Base-by-base conservation (phyloP, 2,888 invertebrate species). In the Metallyticus violacea region DNA sequence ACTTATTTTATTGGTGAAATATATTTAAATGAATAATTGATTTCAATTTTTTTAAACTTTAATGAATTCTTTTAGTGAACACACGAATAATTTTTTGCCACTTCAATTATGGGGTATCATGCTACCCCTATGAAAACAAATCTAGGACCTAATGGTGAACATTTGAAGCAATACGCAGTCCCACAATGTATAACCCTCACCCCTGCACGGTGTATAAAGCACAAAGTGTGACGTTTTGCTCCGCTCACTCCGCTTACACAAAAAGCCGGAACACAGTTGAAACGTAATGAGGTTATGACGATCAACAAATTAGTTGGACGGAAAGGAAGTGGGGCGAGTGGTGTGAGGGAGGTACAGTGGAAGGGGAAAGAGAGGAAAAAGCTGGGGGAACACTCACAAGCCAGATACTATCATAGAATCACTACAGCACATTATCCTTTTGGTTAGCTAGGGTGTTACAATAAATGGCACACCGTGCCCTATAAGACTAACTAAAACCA, bases 291-390 rank as follows among this genome's bases (percentile, higher is more conserved):
- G 83, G 77, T 77, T 83, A 77, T 83, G 83, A 83, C 77, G 83
- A 83, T 83, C 83, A 83, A 83, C 83, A 83, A 83, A 83, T 83
- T 83, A 83, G 77, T 83, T 29, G 83, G n/a, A 40, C 77, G 77
- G 83, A 83, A 83, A 83, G 83, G 83, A 83, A 83, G 77, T 83
- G 83, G 6, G 27, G 29, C 28, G 83, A 79, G 26, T 26, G 27
- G 22, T n/a, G n/a, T n/a, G n/a, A n/a, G n/a, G n/a, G 27, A 0
- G 27, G 81, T n/a, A 4, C 6, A n/a, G n/a, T 27, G 25, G 2
- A 9, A 0, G 30, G 81, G 81, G 81, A 62, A 62, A 62, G 40
- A 62, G 40, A 62, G 40, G 40, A 62, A 62, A 62, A 62, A 62
- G 28, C 28, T 9, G 1, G 15, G 81, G 30, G n/a, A 26, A 81